phyloP scores from a whole-genome alignment of 92 coral and sea anemone species.

The Umimayanthus kanabou region DNA sequence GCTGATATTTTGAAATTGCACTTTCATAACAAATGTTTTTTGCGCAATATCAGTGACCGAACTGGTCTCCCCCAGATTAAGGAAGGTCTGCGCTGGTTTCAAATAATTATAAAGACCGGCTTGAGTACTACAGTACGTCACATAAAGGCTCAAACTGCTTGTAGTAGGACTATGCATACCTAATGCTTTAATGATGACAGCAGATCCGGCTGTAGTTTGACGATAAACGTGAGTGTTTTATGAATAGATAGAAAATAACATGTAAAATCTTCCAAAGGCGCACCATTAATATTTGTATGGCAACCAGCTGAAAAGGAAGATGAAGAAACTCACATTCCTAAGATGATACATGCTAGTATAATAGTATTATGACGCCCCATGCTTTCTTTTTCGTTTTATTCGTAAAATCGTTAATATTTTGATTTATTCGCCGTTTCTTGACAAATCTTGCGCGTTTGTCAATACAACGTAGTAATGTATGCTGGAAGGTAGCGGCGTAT shows the following conservation, averaged over 20 bases:
- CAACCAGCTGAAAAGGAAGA: background rate
- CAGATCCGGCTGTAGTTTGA: background rate
- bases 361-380: background rate
- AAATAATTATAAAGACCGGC: background rate
- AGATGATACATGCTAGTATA: background rate
- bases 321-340: background rate
- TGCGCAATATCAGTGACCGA: background rate
- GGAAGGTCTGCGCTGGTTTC: background rate
- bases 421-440: background rate
- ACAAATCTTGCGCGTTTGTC: background rate
- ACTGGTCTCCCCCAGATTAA: background rate
- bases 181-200: constrained; percentile 14
- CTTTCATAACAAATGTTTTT: background rate
- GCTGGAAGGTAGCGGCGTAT: background rate
- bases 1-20: background rate
- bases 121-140: background rate
- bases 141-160: background rate
- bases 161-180: constrained; percentile 3
- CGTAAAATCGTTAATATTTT: too few species aligned
- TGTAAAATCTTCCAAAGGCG: background rate
- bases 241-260: background rate
- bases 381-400: background rate
- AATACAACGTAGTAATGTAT: background rate
- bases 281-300: background rate
- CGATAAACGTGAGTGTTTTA: background rate